Percentiles rank a stretch among this genome's conserved stretches.
Conservation (phyloP, 2,113 vertebrate genomes). For the Shinisaurus crocodilurus region DNA sequence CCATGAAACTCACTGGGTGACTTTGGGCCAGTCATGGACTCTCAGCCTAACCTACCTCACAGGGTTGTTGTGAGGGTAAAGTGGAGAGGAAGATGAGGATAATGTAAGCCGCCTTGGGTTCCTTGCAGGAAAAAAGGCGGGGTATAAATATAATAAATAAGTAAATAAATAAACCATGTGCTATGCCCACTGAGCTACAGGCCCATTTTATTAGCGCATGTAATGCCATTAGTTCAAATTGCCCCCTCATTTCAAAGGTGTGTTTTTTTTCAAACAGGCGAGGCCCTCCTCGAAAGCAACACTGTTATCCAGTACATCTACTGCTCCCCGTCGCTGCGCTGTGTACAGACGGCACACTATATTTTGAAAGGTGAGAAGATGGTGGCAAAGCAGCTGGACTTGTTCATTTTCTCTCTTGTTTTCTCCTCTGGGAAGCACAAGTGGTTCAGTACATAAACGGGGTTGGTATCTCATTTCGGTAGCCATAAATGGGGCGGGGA, state of each 20-base stretch:
- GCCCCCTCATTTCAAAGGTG: neutral
- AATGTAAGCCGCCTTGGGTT: too few species aligned
- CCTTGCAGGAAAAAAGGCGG: too few species aligned
- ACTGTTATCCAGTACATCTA: conserved; percentile 90
- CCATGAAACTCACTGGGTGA: too few species aligned
- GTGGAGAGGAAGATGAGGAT: too few species aligned
- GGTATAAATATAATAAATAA: too few species aligned
- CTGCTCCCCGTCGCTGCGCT: conserved; percentile 95
- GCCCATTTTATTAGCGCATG: too few species aligned
- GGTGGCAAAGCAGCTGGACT: rapidly evolving
- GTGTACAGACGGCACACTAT: conserved; percentile 95
- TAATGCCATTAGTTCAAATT: too few species aligned
- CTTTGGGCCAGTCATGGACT: too few species aligned
- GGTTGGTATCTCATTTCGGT: neutral
- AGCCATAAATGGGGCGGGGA: neutral
- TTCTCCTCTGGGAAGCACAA: neutral
- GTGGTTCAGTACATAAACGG: neutral
- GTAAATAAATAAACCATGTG: too few species aligned
- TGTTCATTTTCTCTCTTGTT: neutral
- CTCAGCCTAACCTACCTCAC: too few species aligned
- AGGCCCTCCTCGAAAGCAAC: conserved; percentile 92
- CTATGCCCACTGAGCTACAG: too few species aligned
- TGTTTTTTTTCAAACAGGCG: conserved; percentile 77
- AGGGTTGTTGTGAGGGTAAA: too few species aligned
- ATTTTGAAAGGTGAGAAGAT: conserved; percentile 89